A percentile compares a stretch with the other conserved stretches of the same genome.
phyloP scores from a whole-genome alignment of 1,140 invertebrate species.

The Ostrea denselamellosa region DNA sequence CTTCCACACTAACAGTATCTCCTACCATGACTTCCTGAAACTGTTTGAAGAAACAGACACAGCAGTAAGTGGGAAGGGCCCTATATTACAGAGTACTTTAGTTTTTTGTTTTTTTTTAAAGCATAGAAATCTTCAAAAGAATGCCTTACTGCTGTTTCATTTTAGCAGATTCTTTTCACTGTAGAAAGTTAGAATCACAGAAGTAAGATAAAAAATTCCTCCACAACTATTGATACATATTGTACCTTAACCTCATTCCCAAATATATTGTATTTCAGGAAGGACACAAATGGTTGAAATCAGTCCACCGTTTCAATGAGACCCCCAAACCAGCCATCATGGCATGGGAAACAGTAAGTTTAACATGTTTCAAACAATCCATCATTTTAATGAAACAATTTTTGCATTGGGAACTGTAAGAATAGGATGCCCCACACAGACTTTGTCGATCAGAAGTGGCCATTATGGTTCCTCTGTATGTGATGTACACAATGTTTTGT shows the following conservation, averaged over 20 bases:
- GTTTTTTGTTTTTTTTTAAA: neutral
- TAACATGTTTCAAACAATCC: neutral
- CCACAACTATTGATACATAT: too few species aligned
- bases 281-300: constrained; percentile 77
- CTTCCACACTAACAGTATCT: constrained; percentile 69
- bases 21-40: constrained; percentile 74
- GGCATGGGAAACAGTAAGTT: constrained; percentile 77
- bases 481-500: neutral
- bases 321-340: constrained; percentile 73
- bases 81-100: neutral
- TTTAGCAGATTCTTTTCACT: too few species aligned
- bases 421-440: neutral
- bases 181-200: too few species aligned
- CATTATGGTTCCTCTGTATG: neutral
- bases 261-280: constrained; percentile 57
- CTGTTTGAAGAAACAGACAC: constrained; percentile 74
- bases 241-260: too few species aligned
- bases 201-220: too few species aligned
- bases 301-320: constrained; percentile 73
- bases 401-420: neutral
- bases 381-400: neutral
- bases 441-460: neutral
- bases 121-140: neutral
- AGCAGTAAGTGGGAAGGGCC: constrained; percentile 48
- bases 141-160: neutral